Evolutionary conservation across 2,113 vertebrate genomes (phyloP), one percentile per base, ranked within the genome.

Genomic region (Poicephalus gulielmi): DNA sequence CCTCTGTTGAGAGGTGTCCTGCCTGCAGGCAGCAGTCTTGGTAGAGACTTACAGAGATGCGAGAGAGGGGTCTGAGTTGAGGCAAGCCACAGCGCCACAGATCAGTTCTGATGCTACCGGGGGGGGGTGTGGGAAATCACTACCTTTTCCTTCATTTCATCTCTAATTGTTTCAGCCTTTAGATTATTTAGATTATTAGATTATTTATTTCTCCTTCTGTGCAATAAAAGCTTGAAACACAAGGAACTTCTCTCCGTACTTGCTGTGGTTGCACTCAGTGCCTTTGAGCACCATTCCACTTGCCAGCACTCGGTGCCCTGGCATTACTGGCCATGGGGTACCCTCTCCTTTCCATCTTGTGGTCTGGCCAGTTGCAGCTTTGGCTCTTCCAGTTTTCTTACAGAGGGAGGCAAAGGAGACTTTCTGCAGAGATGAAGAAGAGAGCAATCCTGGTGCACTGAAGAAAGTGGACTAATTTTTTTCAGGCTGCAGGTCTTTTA

Each of bases 191-290:
- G 33, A 14, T 59, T 23, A 59, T 68, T 75, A 53, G 62, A 68
- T 86, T 90, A 86, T 94, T 92, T 93, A 81, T 94, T 96, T 93
- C 64, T 96, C 17, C 23, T 83, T 69, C 66, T 76, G 74, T 87
- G 73, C 63, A 94, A 92, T 96, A 94, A 96, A 96, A 92, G 24
- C 25, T n/a, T 73, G 53, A 77, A 49, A 63, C 50, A 67, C 10
- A 15, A 67, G 28, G 33, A 95, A 11, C 33, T 76, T 31, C 12
- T 75, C 31, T 88, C 41, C 0, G 0, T 88, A 24, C 43, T 59
- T 74, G 63, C 63, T 70, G 39, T 59, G 71, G 75, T 11, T 2
- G 2, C 2, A 0, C 23, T 49, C 1, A 1, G 6, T 80, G 68
- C 41, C 64, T 77, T 49, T 67, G 59, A 77, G 37, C 24, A 39